A percentile compares a stretch with the other conserved stretches of the same genome.
Conservation (phyloP, 2,797 vertebrate species). For the Melanotaenia trifasciata region DNA sequence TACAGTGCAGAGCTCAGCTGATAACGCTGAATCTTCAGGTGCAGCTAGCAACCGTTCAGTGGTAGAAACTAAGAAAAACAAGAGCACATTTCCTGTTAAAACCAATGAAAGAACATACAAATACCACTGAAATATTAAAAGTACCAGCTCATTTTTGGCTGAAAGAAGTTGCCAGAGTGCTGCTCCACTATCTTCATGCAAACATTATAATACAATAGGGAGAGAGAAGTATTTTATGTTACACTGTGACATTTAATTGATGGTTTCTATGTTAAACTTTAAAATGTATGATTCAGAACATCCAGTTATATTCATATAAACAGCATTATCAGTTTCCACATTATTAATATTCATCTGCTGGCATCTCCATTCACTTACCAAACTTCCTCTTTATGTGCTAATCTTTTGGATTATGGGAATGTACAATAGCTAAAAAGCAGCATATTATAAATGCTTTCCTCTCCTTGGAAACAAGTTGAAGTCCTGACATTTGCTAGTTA, state of each 20-base stretch:
- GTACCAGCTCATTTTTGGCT: background rate
- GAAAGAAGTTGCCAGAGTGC: background rate
- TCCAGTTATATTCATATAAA: background rate
- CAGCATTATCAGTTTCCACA: background rate
- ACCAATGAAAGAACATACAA: background rate
- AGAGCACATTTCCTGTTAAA: conserved; percentile 24
- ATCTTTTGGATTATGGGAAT: background rate
- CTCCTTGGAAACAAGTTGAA: background rate
- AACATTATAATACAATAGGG: background rate
- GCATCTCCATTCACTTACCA: background rate
- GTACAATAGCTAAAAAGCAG: background rate
- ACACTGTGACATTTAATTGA: background rate
- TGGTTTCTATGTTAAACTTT: background rate
- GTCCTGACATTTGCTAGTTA: background rate
- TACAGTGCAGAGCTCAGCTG: conserved; percentile 47
- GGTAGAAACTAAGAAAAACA: conserved; percentile 20
- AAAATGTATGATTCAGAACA: background rate
- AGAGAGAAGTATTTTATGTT: background rate
- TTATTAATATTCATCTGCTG: background rate
- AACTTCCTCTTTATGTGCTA: background rate
- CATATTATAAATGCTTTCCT: background rate
- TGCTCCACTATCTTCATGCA: background rate
- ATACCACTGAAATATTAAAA: background rate
- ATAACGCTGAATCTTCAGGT: conserved; percentile 66
- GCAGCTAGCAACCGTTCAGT: conserved; percentile 33